A percentile compares a stretch with the other conserved stretches of the same genome.
These are phyloP conservation scores for Lepidostoma basale DNA, from an alignment of 1,140 invertebrate species.

Conservation along the genomic window DNA sequence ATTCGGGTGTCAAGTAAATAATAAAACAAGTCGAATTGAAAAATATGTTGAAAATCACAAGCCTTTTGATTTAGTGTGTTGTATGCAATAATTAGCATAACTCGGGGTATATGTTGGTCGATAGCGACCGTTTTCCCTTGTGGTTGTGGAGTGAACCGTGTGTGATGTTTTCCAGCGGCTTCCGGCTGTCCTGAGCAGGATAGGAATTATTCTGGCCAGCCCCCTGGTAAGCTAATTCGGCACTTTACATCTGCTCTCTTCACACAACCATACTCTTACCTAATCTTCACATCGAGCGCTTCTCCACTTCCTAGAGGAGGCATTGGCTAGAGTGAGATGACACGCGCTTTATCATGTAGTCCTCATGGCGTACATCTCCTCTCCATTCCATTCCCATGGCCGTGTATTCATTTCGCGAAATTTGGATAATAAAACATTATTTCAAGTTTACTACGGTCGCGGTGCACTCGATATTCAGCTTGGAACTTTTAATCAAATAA, in stretches of 20 bases:
- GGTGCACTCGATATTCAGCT: no score
- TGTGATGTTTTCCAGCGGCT: slow-evolving; percentile 79
- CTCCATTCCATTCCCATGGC: no score
- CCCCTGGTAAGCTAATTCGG: slow-evolving; percentile 81
- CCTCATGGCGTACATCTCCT: neutral
- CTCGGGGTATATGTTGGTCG: neutral
- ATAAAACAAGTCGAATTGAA: no score
- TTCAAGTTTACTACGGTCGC: no score
- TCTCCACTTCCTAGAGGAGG: slow-evolving; percentile 14
- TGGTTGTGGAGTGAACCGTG: slow-evolving; percentile 53
- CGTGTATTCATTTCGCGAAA: no score
- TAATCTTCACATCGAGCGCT: neutral
- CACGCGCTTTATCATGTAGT: neutral
- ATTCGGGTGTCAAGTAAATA: no score
- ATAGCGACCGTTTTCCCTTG: neutral
- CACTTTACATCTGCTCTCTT: slow-evolving; percentile 50
- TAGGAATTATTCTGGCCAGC: slow-evolving; percentile 91
- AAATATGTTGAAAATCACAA: no score
- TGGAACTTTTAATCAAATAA: no score
- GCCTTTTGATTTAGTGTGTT: neutral
- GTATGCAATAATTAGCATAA: neutral
- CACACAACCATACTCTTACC: slow-evolving; percentile 26
- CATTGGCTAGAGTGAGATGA: slow-evolving; percentile 12
- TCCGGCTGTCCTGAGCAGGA: slow-evolving; percentile 89
- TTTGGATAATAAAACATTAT: no score